A percentile compares a stretch with the other conserved stretches of the same genome.
These are phyloP conservation scores for Stomorhina lunata DNA, from an alignment of 2,888 invertebrate species.

Conservation along the genomic window DNA sequence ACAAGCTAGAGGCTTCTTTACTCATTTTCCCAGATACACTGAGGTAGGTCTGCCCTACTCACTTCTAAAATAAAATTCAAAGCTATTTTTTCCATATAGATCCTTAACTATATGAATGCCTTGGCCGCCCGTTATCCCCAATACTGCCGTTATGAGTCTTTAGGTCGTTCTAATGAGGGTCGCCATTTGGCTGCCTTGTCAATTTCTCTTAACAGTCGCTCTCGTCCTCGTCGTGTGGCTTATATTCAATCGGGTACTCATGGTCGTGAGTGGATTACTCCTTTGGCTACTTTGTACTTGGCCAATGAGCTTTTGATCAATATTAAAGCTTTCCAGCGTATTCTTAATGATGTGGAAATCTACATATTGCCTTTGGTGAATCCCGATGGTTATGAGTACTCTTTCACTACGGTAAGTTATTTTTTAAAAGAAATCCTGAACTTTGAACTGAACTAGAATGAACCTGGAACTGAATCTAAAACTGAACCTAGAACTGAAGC, in stretches of 20 bases:
- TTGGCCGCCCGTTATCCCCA: slow-evolving; percentile 76
- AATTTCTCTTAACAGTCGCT: slow-evolving; percentile 74
- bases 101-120: slow-evolving; percentile 76
- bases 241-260: slow-evolving; percentile 78
- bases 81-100: too few species aligned
- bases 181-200: slow-evolving; percentile 76
- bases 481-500: background rate
- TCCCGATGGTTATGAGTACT: slow-evolving; percentile 79
- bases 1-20: slow-evolving; percentile 77
- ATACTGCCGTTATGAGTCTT: slow-evolving; percentile 75
- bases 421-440: background rate
- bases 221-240: slow-evolving; percentile 74
- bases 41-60: slow-evolving; percentile 67
- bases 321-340: slow-evolving; percentile 74
- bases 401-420: slow-evolving; percentile 74
- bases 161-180: slow-evolving; percentile 77
- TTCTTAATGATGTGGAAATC: slow-evolving; percentile 76
- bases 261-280: slow-evolving; percentile 86
- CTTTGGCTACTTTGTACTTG: slow-evolving; percentile 84
- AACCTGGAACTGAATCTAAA: background rate
- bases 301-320: slow-evolving; percentile 84
- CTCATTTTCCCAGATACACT: slow-evolving; percentile 77
- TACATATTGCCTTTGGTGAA: slow-evolving; percentile 77
- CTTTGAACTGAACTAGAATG: slow-evolving; percentile 1
- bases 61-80: too few species aligned